Evolutionary conservation across 2,113 vertebrate genomes (phyloP).

Genomic region (Patagioenas fasciata): DNA sequence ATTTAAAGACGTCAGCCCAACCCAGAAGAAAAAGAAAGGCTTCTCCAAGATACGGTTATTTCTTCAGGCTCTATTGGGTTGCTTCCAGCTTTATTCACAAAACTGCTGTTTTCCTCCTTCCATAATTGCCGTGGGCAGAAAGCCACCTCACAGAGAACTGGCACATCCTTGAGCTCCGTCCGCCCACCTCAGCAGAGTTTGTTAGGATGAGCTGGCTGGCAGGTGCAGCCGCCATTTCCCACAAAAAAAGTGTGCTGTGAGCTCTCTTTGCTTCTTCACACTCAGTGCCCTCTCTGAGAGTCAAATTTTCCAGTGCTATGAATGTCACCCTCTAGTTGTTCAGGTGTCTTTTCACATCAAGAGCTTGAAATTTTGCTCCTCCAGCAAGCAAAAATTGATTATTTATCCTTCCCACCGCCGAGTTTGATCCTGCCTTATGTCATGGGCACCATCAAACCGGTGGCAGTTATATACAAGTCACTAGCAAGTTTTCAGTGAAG

Average conservation of each 20-base stretch:
- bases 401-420: neutral
- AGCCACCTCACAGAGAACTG: constrained; percentile 38
- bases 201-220: neutral
- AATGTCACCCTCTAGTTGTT: neutral
- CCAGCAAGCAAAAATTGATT: constrained; percentile 1
- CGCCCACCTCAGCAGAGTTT: neutral
- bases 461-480: neutral
- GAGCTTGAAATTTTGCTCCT: constrained; percentile 7
- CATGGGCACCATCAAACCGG: constrained; percentile 21
- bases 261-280: constrained; percentile 8
- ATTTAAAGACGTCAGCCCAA: neutral
- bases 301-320: neutral
- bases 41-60: constrained; percentile 51
- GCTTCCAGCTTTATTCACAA: constrained; percentile 42
- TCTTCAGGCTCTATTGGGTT: constrained; percentile 27
- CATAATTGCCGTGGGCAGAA: constrained; percentile 22
- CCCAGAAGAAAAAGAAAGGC: neutral
- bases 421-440: constrained; percentile 40
- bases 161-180: neutral
- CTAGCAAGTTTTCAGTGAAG: neutral
- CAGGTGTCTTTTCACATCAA: constrained; percentile 41
- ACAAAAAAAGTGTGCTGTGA: neutral
- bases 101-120: constrained; percentile 37
- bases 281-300: neutral
- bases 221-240: constrained; percentile 26